A percentile compares a stretch with the other conserved stretches of the same genome.
phyloP scores from a whole-genome alignment of 2,797 vertebrate species.

The Myotis planiceps region DNA sequence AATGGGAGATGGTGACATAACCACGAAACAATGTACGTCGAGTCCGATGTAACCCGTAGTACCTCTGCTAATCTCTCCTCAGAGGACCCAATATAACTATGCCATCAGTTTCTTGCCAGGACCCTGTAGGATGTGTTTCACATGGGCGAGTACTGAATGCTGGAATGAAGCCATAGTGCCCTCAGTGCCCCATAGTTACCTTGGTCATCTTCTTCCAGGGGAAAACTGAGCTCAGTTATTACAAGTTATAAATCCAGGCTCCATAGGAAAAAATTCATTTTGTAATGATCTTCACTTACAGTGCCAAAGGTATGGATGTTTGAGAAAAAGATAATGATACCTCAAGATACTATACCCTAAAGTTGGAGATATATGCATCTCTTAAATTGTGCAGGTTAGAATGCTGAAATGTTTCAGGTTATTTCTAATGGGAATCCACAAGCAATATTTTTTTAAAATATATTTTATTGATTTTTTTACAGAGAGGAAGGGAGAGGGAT shows the following conservation, averaged over 20 bases:
- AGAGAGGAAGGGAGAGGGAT: too few species aligned
- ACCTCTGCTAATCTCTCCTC: neutral
- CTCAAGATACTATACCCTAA: conserved; percentile 25
- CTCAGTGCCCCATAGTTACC: neutral
- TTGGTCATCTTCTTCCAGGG: neutral
- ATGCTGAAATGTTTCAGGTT: neutral
- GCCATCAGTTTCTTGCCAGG: neutral
- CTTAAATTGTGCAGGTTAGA: neutral
- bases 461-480: too few species aligned
- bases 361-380: neutral
- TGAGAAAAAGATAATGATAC: conserved; percentile 19
- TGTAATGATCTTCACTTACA: neutral
- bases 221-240: neutral
- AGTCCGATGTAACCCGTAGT: neutral
- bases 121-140: neutral
- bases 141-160: neutral
- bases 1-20: too few species aligned
- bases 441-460: neutral
- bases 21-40: too few species aligned
- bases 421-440: conserved; percentile 27
- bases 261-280: neutral
- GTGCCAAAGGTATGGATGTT: neutral
- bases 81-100: neutral
- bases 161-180: neutral
- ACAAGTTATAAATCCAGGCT: neutral